Base-by-base conservation (phyloP, 2,113 vertebrate genomes). In the rat (Rattus norvegicus) region DNA sequence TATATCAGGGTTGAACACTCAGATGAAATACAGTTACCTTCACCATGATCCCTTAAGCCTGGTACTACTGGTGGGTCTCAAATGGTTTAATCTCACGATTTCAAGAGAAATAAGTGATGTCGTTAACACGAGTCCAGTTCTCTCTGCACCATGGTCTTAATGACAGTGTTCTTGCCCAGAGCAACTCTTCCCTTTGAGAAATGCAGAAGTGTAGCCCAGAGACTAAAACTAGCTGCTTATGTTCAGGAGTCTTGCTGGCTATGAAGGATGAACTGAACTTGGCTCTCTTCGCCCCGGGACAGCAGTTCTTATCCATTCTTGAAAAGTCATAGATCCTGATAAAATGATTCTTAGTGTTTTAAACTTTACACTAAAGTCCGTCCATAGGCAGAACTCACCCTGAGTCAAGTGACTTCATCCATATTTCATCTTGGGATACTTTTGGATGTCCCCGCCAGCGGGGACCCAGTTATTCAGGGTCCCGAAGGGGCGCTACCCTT, bases 21-120 rank as follows among this genome's bases (percentile, higher is more conserved):
- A 52, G 86, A 73, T 86, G 61, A 69, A 36, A 52, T 96, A 39
- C 85, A 87, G 90, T 89, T 83, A 36, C 65, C 90, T 89, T 77
- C 36, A 69, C 8, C 69, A 28, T 26, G 65, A 65, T 6, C 30
- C 4, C 36, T 5, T 47, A 24, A 54, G 54, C 77, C 26, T 30
- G 36, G 5, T 49, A 17, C 28, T 33, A 67, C 61, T 20, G 54
- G 1, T 12, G 19, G 24, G 22, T n/a, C 33, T 11, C 22, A 90
- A 13, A 47, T 26, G 9, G 20, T 39, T 73, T 39, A 73, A 73
- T 20, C 52, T 85, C 17, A 30, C 79, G 3, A 72, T 80, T 81
- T 87, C n/a, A 26, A 70, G 52, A 89, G 54, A 93, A 75, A 7
- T 61, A 61, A 92, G 14, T 30, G 36, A 28, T 49, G 93, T 24